Evolutionary conservation across 2,113 vertebrate genomes (phyloP).

Genomic region (Toxostoma redivivum): DNA sequence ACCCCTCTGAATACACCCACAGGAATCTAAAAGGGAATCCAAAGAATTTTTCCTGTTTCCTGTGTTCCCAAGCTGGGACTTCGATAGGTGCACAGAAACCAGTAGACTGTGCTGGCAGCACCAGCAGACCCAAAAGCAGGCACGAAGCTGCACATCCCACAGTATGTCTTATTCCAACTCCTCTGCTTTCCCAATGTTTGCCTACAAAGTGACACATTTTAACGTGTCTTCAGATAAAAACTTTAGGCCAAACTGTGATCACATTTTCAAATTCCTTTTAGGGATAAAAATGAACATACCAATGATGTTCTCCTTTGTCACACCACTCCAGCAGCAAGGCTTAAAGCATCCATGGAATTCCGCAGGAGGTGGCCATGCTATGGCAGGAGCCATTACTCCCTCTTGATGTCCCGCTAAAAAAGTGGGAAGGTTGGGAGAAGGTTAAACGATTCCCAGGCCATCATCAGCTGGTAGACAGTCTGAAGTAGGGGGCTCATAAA

Average conservation of each 20-base stretch:
- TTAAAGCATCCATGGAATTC: not conserved
- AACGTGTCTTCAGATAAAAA: not conserved
- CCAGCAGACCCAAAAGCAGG: not conserved
- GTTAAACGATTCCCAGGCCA: not conserved
- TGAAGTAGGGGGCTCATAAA: not conserved
- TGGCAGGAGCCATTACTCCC: not conserved
- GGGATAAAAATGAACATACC: not conserved
- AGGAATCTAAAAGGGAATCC: slow-evolving; percentile 1
- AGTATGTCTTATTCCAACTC: not conserved
- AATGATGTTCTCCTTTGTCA: not conserved
- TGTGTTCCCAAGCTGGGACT: not conserved
- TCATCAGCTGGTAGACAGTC: not conserved
- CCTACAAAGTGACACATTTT: not conserved
- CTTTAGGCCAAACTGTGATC: not conserved
- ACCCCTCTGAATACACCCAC: not conserved
- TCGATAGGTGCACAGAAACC: not conserved
- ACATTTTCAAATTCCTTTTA: not conserved
- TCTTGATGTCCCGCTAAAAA: not conserved
- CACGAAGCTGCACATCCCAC: not conserved
- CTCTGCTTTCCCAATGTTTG: not conserved
- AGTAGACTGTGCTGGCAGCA: not conserved
- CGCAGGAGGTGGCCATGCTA: not conserved
- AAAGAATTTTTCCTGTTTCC: not conserved
- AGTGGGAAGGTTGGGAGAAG: accelerated
- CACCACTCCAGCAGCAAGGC: not conserved